Conservation (phyloP, 2,888 invertebrate species). For the Uropetala carovei region DNA sequence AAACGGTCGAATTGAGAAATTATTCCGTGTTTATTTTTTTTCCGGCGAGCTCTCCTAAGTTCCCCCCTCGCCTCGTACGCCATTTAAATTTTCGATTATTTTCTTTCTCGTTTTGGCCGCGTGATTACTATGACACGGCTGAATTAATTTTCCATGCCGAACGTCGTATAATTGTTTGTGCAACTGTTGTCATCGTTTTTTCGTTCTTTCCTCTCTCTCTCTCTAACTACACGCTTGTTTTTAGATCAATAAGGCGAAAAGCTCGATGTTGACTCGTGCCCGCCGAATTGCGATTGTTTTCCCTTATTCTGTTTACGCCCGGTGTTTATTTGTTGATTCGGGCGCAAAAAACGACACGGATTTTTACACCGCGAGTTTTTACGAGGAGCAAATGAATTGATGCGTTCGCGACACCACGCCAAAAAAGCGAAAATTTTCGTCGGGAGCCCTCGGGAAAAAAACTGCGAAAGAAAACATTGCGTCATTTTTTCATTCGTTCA, state of each 20-base stretch:
- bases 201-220: neutral
- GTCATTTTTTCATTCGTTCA: neutral
- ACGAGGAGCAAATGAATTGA: conserved; percentile 54
- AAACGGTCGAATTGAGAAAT: conserved; percentile 5
- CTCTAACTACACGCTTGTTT: conserved; percentile 29
- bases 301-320: conserved; percentile 53
- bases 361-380: conserved; percentile 46
- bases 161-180: conserved; percentile 59
- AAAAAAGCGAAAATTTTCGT: conserved; percentile 24
- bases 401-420: conserved; percentile 55
- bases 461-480: conserved; percentile 52
- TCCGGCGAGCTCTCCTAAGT: conserved; percentile 6
- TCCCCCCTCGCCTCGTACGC: neutral
- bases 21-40: conserved; percentile 23
- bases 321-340: conserved; percentile 62
- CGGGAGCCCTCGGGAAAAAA: neutral
- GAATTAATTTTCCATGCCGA: conserved; percentile 57
- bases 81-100: neutral
- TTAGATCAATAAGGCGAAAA: conserved; percentile 63
- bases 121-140: conserved; percentile 43
- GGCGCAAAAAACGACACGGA: conserved; percentile 56
- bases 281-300: conserved; percentile 50
- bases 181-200: conserved; percentile 48
- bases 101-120: neutral
- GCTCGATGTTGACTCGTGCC: conserved; percentile 39